These are phyloP conservation scores for Mus spretus DNA, from an alignment of 2,797 vertebrate genomes.

Conservation along the genomic window DNA sequence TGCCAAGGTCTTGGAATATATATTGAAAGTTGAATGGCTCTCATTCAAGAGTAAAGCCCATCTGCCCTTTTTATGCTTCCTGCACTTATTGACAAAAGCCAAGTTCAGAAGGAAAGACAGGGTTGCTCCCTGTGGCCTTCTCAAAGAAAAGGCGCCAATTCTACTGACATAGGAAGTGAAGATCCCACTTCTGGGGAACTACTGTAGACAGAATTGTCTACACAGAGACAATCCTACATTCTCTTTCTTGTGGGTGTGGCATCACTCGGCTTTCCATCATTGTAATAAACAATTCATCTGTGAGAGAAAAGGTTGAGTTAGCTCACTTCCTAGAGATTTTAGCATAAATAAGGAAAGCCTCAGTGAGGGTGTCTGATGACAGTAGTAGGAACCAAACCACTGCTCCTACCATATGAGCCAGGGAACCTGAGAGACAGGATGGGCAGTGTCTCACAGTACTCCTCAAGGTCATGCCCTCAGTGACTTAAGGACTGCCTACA, in stretches of 20 bases:
- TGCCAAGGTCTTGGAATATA: constrained; percentile 50
- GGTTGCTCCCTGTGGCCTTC: constrained; percentile 67
- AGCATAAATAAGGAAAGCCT: background rate
- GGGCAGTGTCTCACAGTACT: too few species aligned
- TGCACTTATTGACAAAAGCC: constrained; percentile 84
- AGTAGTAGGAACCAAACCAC: background rate
- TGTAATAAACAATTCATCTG: background rate
- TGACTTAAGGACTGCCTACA: background rate
- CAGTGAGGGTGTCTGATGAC: rapidly evolving
- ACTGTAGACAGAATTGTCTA: constrained; percentile 24
- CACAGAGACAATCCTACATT: background rate
- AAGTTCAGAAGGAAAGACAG: constrained; percentile 77
- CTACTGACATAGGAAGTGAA: background rate
- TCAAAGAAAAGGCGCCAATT: background rate
- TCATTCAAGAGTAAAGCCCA: constrained; percentile 80
- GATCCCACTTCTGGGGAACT: constrained; percentile 38
- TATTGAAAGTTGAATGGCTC: constrained; percentile 85
- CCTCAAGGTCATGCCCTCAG: background rate
- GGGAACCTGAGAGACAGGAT: background rate
- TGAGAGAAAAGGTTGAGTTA: background rate
- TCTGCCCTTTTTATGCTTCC: constrained; percentile 80
- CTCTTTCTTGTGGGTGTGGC: constrained; percentile 62
- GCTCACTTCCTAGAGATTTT: background rate
- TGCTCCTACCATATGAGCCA: background rate
- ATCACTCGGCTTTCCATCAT: background rate